A percentile compares a stretch with the other conserved stretches of the same genome.
These are phyloP conservation scores for Mormyrops attenuatus DNA, from an alignment of 2,797 vertebrate genomes.

Conservation along the genomic window DNA sequence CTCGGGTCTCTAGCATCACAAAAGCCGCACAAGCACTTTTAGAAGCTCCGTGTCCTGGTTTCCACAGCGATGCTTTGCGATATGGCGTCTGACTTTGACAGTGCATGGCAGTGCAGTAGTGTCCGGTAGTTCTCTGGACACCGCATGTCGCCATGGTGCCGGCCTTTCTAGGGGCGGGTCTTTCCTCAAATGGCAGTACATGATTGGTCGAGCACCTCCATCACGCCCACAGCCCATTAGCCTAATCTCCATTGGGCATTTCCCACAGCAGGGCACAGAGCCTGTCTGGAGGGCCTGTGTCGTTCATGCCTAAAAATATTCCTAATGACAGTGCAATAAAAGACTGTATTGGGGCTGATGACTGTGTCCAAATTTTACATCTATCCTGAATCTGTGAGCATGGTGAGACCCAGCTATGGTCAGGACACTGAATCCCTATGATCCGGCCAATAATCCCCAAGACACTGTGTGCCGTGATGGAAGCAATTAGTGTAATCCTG, in stretches of 20 bases:
- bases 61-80: background rate
- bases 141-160: background rate
- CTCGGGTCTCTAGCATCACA: background rate
- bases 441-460: background rate
- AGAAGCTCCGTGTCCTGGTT: background rate
- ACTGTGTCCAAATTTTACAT: background rate
- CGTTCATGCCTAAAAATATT: background rate
- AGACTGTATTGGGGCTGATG: background rate
- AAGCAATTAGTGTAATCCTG: slow-evolving; percentile 1
- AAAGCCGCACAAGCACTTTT: background rate
- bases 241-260: background rate
- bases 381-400: background rate
- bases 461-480: background rate
- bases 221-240: background rate
- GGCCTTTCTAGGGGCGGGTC: background rate
- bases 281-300: background rate
- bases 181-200: background rate
- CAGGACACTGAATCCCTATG: background rate
- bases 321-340: background rate
- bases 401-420: background rate
- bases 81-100: background rate
- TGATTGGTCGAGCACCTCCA: background rate
- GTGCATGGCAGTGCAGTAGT: background rate
- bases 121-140: background rate
- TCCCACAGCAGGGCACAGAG: background rate